A percentile compares a stretch with the other conserved stretches of the same genome.
Conservation (phyloP, 2,113 vertebrate species). For the Grus americana region DNA sequence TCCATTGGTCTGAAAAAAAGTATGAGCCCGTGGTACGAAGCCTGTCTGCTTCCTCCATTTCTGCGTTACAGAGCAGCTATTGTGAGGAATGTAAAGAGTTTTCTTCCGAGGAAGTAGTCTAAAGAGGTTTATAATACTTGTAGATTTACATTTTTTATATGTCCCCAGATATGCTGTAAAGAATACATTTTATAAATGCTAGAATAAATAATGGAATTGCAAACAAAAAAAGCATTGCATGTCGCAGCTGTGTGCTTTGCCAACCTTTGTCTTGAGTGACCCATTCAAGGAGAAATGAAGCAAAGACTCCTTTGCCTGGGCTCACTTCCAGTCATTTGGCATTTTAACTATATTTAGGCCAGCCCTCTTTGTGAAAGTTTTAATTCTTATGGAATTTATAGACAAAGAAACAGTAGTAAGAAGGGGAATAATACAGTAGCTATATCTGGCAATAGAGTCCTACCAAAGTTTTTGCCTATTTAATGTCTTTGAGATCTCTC, state of each 20-base stretch:
- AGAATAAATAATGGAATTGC: not conserved
- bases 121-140: not conserved
- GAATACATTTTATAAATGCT: not conserved
- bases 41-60: not conserved
- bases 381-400: not conserved
- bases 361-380: not conserved
- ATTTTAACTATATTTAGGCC: constrained; percentile 7
- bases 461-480: not conserved
- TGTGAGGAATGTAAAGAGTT: not conserved
- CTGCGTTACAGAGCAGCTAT: not conserved
- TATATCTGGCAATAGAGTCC: not conserved
- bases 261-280: constrained; percentile 17
- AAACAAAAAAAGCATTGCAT: not conserved
- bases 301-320: not conserved
- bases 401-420: not conserved
- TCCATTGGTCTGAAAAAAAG: not conserved
- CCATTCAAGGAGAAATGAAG: constrained; percentile 1
- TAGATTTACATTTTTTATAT: not conserved
- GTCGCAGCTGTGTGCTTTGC: not conserved
- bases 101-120: not conserved
- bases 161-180: not conserved
- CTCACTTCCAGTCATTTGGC: not conserved
- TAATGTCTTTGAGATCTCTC: not conserved
- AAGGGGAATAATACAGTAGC: not conserved
- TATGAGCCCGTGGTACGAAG: rapidly evolving